Evolutionary conservation across 1,140 invertebrate genomes (phyloP).

Genomic region (Phocides pigmalion): DNA sequence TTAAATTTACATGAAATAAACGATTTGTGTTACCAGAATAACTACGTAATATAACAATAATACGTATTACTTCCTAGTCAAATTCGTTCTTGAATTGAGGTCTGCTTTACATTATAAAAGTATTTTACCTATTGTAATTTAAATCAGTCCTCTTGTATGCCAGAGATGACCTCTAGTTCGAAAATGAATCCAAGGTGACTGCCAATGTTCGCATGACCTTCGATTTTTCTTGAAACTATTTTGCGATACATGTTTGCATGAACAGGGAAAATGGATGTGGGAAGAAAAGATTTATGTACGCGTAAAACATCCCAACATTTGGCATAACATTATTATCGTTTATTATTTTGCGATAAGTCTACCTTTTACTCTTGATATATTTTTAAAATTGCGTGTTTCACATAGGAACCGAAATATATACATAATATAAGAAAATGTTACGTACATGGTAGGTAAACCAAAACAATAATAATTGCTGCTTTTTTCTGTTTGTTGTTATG

Average conservation of each 20-base stretch:
- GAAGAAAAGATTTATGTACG: constrained; percentile 11
- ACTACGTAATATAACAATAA: no score
- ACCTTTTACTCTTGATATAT: no score
- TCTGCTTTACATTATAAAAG: constrained; percentile 53
- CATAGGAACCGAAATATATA: no score
- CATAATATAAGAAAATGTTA: no score
- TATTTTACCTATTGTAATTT: constrained; percentile 50
- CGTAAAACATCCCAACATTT: background rate
- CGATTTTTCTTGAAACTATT: constrained; percentile 54
- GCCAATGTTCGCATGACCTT: constrained; percentile 59
- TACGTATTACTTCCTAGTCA: constrained; percentile 6
- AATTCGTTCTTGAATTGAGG: constrained; percentile 20
- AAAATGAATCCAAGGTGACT: constrained; percentile 59
- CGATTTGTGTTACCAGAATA: no score
- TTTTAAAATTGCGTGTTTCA: no score
- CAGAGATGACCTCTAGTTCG: constrained; percentile 59
- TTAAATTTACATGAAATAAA: no score
- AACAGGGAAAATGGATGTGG: constrained; percentile 16
- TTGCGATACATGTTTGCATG: constrained; percentile 33
- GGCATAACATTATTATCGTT: background rate
- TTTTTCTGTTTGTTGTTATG: no score
- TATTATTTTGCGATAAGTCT: no score
- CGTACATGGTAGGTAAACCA: no score
- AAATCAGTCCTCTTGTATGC: constrained; percentile 42
- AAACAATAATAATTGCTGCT: no score